phyloP scores from a whole-genome alignment of 2,888 invertebrate species.

The Meandrusa payeni region DNA sequence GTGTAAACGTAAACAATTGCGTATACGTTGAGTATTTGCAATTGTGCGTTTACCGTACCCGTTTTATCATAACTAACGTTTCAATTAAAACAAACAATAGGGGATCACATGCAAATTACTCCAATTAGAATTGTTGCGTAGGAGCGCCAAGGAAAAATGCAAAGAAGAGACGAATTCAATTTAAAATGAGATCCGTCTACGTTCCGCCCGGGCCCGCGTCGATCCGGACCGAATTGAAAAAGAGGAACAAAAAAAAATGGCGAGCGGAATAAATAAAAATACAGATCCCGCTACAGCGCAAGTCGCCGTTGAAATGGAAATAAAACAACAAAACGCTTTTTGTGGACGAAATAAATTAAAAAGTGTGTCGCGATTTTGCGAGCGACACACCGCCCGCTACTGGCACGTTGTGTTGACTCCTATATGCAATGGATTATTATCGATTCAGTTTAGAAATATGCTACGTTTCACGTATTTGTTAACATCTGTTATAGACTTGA shows the following conservation, averaged over 20 bases:
- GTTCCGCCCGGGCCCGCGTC: constrained; percentile 70
- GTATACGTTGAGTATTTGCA: too few species aligned
- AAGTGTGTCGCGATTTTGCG: constrained; percentile 75
- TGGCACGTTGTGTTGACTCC: constrained; percentile 18
- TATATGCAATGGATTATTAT: not conserved
- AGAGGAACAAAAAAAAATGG: constrained; percentile 53
- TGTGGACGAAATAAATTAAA: constrained; percentile 80
- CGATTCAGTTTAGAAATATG: too few species aligned
- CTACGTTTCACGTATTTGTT: too few species aligned
- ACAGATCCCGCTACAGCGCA: constrained; percentile 79
- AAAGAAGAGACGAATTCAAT: constrained; percentile 71
- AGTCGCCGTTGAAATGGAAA: constrained; percentile 80
- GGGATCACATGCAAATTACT: constrained; percentile 62
- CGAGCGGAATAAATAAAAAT: constrained; percentile 76
- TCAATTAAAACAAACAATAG: constrained; percentile 59
- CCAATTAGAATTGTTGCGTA: constrained; percentile 73
- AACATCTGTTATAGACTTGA: too few species aligned
- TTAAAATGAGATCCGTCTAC: constrained; percentile 77
- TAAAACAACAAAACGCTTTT: constrained; percentile 75
- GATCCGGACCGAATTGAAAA: constrained; percentile 76
- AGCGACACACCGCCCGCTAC: constrained; percentile 45
- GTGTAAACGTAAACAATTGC: not conserved
- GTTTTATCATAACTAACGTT: constrained; percentile 48
- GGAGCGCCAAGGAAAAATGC: constrained; percentile 61
- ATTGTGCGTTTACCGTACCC: constrained; percentile 31